A percentile compares a stretch with the other conserved stretches of the same genome.
Conservation (phyloP, 2,113 vertebrate genomes). For the Myrmecophaga tridactyla region DNA sequence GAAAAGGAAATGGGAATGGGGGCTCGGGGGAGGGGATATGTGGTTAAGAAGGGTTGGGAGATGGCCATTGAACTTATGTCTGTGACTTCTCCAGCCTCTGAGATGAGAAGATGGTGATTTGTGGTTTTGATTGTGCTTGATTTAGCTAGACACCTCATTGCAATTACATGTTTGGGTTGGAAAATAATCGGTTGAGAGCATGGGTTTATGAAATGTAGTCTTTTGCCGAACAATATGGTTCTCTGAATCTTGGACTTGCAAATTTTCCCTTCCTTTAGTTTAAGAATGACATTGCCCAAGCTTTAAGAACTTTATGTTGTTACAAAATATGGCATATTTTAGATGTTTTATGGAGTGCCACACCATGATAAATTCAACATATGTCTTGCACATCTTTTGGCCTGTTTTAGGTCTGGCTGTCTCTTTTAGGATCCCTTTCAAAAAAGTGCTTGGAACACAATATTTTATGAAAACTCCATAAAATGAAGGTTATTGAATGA, state of each 20-base stretch:
- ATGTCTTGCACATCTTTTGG: not conserved
- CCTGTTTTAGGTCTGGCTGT: not conserved
- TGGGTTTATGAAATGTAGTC: not conserved
- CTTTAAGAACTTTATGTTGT: not conserved
- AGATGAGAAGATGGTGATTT: conserved; percentile 43
- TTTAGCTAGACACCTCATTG: conserved; percentile 63
- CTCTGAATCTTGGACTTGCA: not conserved
- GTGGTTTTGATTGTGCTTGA: conserved; percentile 49
- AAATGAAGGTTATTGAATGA: not conserved
- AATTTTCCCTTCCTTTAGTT: no score
- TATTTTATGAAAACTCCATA: not conserved
- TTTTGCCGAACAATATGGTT: not conserved
- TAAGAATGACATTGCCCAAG: no score
- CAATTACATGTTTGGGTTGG: conserved; percentile 49
- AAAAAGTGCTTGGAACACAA: not conserved
- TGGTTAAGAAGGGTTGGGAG: no score
- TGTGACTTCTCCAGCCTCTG: conserved; percentile 36
- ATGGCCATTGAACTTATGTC: no score
- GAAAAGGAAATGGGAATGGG: no score
- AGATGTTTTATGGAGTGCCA: not conserved
- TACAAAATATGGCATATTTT: not conserved
- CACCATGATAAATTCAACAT: not conserved
- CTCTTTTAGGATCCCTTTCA: not conserved
- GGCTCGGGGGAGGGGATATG: accelerated
- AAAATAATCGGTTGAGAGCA: not conserved